Conservation (phyloP, 2,113 vertebrate genomes). For the Phalacrocorax pelagicus region DNA sequence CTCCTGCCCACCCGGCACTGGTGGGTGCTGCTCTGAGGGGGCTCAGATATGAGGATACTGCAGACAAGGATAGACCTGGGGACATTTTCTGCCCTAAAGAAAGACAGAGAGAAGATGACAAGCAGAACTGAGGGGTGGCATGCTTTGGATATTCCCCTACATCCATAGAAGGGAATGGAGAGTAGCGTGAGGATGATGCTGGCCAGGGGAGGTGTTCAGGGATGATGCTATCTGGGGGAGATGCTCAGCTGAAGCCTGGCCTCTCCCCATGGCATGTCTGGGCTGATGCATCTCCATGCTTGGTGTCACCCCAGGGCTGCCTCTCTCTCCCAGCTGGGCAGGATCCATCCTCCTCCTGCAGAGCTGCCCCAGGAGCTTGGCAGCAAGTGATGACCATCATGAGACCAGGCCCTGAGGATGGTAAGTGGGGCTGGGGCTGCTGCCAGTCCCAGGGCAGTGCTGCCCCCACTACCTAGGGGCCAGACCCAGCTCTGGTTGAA, state of each 20-base stretch:
- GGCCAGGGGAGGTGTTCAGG: background rate
- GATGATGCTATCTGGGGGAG: background rate
- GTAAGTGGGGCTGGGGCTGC: background rate
- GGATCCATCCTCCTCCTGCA: background rate
- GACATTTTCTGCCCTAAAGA: background rate
- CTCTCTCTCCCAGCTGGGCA: background rate
- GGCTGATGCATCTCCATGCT: fast-evolving
- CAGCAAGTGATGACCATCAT: constrained; percentile 73
- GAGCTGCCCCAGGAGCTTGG: background rate
- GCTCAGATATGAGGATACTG: fast-evolving
- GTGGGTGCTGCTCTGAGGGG: background rate
- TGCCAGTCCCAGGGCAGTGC: background rate
- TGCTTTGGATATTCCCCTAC: background rate
- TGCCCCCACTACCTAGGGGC: background rate
- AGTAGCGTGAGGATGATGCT: fast-evolving
- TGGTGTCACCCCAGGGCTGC: background rate
- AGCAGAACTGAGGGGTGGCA: background rate
- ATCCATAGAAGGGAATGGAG: background rate
- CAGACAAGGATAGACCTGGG: background rate
- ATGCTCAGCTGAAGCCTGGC: background rate
- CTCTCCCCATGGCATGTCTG: background rate
- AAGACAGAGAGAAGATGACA: background rate
- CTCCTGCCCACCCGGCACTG: fast-evolving
- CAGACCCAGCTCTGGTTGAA: background rate
- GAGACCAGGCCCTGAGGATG: constrained; percentile 50